These are phyloP conservation scores for Actinemys pallida DNA, from an alignment of 2,113 vertebrate species.

Conservation along the genomic window DNA sequence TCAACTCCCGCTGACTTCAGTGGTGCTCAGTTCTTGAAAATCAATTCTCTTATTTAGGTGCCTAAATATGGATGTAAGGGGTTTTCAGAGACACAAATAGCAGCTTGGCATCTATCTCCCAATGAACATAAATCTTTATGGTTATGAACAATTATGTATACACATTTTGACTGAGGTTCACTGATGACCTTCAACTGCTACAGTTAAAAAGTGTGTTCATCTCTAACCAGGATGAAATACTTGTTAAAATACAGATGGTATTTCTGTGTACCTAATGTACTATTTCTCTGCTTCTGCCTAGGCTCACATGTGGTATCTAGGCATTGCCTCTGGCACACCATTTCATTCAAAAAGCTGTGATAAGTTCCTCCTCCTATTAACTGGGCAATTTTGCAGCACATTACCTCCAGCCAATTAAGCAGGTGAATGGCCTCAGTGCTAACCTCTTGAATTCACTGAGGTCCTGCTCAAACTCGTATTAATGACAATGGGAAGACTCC, in stretches of 20 bases:
- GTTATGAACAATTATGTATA: neutral
- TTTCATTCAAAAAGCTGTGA: constrained; percentile 37
- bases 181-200: neutral
- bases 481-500: neutral
- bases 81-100: neutral
- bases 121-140: neutral
- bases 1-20: constrained; percentile 56
- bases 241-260: neutral
- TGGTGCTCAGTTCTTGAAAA: constrained; percentile 38
- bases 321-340: constrained; percentile 16
- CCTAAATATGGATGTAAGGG: neutral
- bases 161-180: neutral
- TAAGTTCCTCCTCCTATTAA: constrained; percentile 24
- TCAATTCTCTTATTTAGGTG: constrained; percentile 37
- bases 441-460: constrained; percentile 38
- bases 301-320: neutral
- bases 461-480: neutral
- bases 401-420: constrained; percentile 47
- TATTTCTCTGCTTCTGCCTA: neutral
- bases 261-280: neutral
- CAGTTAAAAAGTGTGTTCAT: neutral
- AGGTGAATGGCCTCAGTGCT: constrained; percentile 16
- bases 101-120: neutral
- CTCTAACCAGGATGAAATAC: neutral
- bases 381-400: constrained; percentile 29